Evolutionary conservation across 2,113 vertebrate species (phyloP), one percentile per base, ranked within the genome.

Genomic region (Actenoides hombroni): DNA sequence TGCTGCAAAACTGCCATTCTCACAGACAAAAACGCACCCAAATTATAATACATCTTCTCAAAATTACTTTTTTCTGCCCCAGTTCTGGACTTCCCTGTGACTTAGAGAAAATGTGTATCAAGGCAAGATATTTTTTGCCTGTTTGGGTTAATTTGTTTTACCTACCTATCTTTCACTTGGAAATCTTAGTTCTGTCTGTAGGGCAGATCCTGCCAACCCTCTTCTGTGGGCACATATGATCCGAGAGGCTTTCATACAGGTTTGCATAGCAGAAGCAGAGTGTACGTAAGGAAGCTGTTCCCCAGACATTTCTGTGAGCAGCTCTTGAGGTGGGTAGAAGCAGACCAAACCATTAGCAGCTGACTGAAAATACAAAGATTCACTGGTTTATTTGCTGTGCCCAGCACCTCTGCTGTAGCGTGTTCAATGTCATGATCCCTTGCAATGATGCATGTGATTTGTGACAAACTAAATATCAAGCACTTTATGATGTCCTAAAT

Each of bases 1-100:
- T 95, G 92, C 95, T 95, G 82, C 93, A 90, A 95, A 97, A 83
- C 93, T 93, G 44, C 87, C 68, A 46, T 92, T 85, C 59, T 39
- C 31, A 37, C 54, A 88, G 91, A 71, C 71, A 95, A 90, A 97
- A 93, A 94, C 93, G 39, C 33, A 51, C 40, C 56, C 68, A 95
- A 88, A 90, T 95, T 79, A 48, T 46, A 84, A 89, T 78, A 24
- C 39, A 78, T 83, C 59, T 57, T 94, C 74, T 91, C 68, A 90
- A 83, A 96, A 95, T 92, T 78, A 60, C 35, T 78, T 83, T 86
- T 51, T 94, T 79, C 67, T 96, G 48, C 53, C 60, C 75, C 40
- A 65, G 39, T 70, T 74, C 77, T 74, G 7, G 64, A 31, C 49
- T 44, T 67, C 26, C 40, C 44, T 59, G 25, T 83, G 78, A 35